Evolutionary conservation across 2,113 vertebrate genomes (phyloP).

Genomic region (Hiodon alosoides): DNA sequence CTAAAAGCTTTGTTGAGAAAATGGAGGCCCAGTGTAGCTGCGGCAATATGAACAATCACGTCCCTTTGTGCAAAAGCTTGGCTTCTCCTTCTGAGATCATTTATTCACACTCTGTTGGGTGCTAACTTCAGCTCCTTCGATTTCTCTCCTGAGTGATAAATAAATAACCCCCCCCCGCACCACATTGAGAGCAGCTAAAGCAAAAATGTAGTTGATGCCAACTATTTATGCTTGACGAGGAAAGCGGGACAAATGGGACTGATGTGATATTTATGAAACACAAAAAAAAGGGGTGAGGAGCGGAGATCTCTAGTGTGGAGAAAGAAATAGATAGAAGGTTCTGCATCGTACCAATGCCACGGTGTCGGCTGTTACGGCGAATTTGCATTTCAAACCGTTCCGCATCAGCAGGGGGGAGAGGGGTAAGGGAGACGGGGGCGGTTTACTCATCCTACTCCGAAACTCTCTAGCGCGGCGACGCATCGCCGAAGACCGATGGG

Average conservation of each 20-base stretch:
- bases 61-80: neutral
- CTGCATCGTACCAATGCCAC: neutral
- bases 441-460: too few species aligned
- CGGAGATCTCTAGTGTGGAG: slow-evolving; percentile 34
- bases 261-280: slow-evolving; percentile 54
- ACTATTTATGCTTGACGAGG: slow-evolving; percentile 46
- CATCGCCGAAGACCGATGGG: too few species aligned
- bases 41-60: neutral
- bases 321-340: neutral
- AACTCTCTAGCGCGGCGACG: too few species aligned
- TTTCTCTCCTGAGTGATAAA: slow-evolving; percentile 53
- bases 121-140: slow-evolving; percentile 46
- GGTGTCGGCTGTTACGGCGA: slow-evolving; percentile 53
- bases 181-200: slow-evolving; percentile 41
- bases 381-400: too few species aligned
- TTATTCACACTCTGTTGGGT: neutral
- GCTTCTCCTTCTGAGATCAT: neutral
- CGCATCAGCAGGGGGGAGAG: too few species aligned
- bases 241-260: slow-evolving; percentile 40
- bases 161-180: slow-evolving; percentile 47
- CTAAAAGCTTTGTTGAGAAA: neutral
- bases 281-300: slow-evolving; percentile 43
- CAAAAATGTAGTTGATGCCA: slow-evolving; percentile 51
- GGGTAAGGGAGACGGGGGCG: too few species aligned
- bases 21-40: too few species aligned